Evolutionary conservation across 2,888 invertebrate species (phyloP), one percentile per base, ranked within the genome.

Genomic region (Eupithecia subumbrata): DNA sequence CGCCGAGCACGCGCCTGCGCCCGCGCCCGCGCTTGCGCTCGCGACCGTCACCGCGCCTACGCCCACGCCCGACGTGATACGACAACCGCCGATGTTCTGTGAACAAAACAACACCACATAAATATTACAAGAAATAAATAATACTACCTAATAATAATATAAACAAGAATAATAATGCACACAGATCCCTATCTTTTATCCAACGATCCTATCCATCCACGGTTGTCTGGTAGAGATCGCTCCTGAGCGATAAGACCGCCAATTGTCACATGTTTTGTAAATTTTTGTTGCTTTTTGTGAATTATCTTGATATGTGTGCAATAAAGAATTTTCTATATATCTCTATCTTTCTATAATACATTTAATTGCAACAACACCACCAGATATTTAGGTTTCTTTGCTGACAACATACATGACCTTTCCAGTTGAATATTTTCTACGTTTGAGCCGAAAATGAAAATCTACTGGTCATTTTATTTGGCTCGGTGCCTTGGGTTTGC

Each of bases 1-100:
- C 94, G 95, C 89, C 87, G 94, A 92, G 94, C 95, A 91, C 93
- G 93, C 90, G 92, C 95, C 90, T 88, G 92, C 91, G 91, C 93
- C 89, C 90, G 87, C 90, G 94, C 90, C 87, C 87, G 95, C 92
- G 92, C 93, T 87, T 87, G 94, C 91, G 90, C 92, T 85, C 88
- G 95, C 90, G 91, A 92, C 91, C 93, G 95, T 88, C 94, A 95
- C 87, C 88, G 95, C 89, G 94, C 95, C 88, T 90, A 91, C 84
- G 88, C 93, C 86, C 87, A 91, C 88, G 80, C 86, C 90, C 86
- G 90, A 90, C 74, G 92, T 87, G 71, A 92, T 91, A 86, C 94
- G 93, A 92, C 94, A 94, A 84, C 93, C 92, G 91, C 91, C 90
- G 92, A 88, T 91, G 85, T 86, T 92, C 94, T 94, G 91, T 30